Evolutionary conservation across 2,113 vertebrate genomes (phyloP), one percentile per base, ranked within the genome.

Genomic region (Phalacrocorax pelagicus): DNA sequence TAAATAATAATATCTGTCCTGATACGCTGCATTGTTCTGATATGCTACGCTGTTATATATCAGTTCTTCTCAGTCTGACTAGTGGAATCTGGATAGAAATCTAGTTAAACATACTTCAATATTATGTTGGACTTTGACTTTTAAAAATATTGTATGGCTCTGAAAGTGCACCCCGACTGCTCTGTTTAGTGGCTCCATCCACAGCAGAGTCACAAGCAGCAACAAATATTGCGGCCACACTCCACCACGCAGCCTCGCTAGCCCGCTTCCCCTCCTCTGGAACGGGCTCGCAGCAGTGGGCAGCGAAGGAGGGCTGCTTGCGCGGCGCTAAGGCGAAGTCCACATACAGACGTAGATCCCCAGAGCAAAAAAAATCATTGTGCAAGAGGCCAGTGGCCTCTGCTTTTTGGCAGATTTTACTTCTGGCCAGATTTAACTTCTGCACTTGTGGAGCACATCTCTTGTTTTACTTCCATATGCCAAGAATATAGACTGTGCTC

Each of bases 211-310:
- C 7, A 44, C 8, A 21, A 59, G 44, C 15, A 51, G 47, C 16
- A 27, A 38, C 46, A 59, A 59, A 26, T 23, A 15, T 4, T 59
- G 19, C 27, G 38, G 27, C 32, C 16, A 10, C 3, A 16, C 18
- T 42, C 58, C 46, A 5, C 6, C 46, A 1, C 1, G 1, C 22
- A 42, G 36, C 11, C 49, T 26, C 49, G 8, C 51, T 19, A 46
- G 24, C 15, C n/a, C 58, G 71, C 29, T 36, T 24, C 30, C 6
- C 19, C 34, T 52, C 29, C 65, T 44, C 72, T 22, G 54, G 46
- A 29, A 13, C 2, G 26, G 23, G 19, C 42, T 38, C 5, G 27
- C 3, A 17, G 42, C 2, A 23, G n/a, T 1, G 2, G 7, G 52
- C 80, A 17, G 38, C 2, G 29, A 36, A 54, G 44, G 29, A 40